Evolutionary conservation across 2,888 invertebrate species (phyloP), one percentile per base, ranked within the genome.

Genomic region (Pheosia tremula): DNA sequence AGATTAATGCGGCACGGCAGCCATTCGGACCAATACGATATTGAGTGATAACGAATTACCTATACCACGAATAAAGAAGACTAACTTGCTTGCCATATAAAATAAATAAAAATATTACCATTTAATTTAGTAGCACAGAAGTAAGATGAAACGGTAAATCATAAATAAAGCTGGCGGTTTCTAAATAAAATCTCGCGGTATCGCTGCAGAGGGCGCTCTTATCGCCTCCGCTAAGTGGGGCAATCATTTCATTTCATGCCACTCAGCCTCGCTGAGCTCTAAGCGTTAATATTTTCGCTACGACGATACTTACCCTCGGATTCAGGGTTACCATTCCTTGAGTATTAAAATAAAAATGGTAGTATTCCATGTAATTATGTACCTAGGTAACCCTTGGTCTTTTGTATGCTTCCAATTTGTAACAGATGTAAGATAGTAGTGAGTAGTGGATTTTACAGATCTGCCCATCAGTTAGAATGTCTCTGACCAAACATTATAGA

Each of bases 211-310:
- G 66, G 60, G 68, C 66, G 50, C 79, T 71, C 80, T 81, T 83
- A 83, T 79, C 82, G 77, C 75, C 71, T 63, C 58, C 58, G 62
- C 69, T 75, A 78, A 82, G 80, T 79, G 78, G 71, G 75, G 82
- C 77, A 83, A 83, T 83, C 77, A 81, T 83, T 82, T 78, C 78
- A 78, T 77, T 82, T 78, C 74, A 77, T 74, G 78, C 70, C 77
- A 75, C 74, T 72, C 72, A 65, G 62, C 64, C 60, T 74, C 76
- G 67, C 66, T 66, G 66, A 75, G 80, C 70, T 77, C 78, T 80
- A 81, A 79, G 80, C 70, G 78, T 78, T 80, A 81, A 79, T 78
- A 76, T 78, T 78, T 74, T 75, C 78, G 70, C 82, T 74, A 74
- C 75, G 70, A 61, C 52, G 11, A 53, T 11, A 13, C 50, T 50